Conservation (phyloP, 2,888 invertebrate species). For the Cantharis rufa region DNA sequence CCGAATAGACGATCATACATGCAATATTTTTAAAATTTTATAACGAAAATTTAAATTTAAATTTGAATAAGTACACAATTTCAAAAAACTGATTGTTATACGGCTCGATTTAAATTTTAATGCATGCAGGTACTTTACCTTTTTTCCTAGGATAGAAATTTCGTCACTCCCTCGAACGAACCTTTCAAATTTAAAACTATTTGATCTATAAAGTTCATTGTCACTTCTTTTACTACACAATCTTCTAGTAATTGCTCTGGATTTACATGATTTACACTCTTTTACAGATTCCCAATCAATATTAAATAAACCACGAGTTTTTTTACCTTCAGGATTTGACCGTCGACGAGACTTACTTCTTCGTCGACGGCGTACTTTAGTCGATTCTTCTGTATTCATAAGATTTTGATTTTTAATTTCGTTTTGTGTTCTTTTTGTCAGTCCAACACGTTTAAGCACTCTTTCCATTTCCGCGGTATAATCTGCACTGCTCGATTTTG, state of each 20-base stretch:
- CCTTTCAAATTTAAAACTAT: constrained; percentile 86
- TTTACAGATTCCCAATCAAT: constrained; percentile 62
- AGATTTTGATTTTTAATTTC: constrained; percentile 30
- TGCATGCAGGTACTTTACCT: constrained; percentile 60
- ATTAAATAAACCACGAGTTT: constrained; percentile 54
- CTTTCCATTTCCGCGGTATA: constrained; percentile 53
- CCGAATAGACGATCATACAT: neutral
- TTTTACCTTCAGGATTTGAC: constrained; percentile 44
- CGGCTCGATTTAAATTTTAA: neutral
- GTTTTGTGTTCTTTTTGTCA: constrained; percentile 50
- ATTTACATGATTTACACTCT: constrained; percentile 61
- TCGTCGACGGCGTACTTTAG: constrained; percentile 45
- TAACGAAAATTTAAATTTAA: neutral
- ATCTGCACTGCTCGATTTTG: constrained; percentile 42
- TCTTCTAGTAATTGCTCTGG: constrained; percentile 67
- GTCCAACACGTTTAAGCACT: constrained; percentile 55
- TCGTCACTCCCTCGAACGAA: constrained; percentile 74
- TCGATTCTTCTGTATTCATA: constrained; percentile 27
- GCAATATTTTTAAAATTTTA: no score
- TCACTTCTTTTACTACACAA: constrained; percentile 77
- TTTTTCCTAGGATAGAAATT: constrained; percentile 62
- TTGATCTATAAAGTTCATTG: constrained; percentile 84
- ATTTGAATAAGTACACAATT: neutral
- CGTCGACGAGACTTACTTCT: constrained; percentile 50
- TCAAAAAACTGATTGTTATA: neutral